Percentiles rank a stretch among this genome's conserved stretches.
These are phyloP conservation scores for Choristoneura rosaceana DNA, from an alignment of 2,888 invertebrate species.

Conservation along the genomic window DNA sequence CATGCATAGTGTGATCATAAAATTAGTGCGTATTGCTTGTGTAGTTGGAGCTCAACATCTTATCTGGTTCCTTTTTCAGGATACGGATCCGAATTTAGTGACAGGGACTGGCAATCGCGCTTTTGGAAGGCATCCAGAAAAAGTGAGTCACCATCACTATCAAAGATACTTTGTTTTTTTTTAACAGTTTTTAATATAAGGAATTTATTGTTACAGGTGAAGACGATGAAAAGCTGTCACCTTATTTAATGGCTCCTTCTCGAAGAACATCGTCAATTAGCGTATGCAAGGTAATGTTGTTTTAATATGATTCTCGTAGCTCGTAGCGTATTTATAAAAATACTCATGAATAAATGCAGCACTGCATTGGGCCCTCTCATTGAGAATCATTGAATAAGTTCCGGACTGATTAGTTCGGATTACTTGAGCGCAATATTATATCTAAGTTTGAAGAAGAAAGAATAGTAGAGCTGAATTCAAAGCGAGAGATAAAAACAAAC, in stretches of 20 bases:
- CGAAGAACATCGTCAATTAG: slow-evolving; percentile 72
- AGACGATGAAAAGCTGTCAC: slow-evolving; percentile 79
- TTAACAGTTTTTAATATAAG: not conserved
- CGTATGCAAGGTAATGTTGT: slow-evolving; percentile 60
- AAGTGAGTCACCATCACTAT: slow-evolving; percentile 60
- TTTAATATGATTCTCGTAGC: not conserved
- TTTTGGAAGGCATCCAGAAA: slow-evolving; percentile 87
- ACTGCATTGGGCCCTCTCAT: no score
- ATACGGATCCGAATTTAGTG: slow-evolving; percentile 91
- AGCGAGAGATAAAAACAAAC: no score
- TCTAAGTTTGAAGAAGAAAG: no score
- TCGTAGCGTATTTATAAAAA: not conserved
- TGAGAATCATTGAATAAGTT: no score
- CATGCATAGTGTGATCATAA: no score
- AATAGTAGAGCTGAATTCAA: no score
- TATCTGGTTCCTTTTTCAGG: slow-evolving; percentile 71
- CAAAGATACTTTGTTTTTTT: not conserved
- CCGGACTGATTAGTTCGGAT: no score
- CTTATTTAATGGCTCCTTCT: slow-evolving; percentile 73
- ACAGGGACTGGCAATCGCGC: slow-evolving; percentile 87
- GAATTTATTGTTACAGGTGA: slow-evolving; percentile 62
- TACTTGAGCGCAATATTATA: no score
- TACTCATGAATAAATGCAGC: no score
- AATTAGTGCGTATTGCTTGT: no score
- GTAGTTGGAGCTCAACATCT: not conserved